Evolutionary conservation across 2,797 vertebrate species (phyloP), one percentile per base, ranked within the genome.

Genomic region (Meda fulgida): DNA sequence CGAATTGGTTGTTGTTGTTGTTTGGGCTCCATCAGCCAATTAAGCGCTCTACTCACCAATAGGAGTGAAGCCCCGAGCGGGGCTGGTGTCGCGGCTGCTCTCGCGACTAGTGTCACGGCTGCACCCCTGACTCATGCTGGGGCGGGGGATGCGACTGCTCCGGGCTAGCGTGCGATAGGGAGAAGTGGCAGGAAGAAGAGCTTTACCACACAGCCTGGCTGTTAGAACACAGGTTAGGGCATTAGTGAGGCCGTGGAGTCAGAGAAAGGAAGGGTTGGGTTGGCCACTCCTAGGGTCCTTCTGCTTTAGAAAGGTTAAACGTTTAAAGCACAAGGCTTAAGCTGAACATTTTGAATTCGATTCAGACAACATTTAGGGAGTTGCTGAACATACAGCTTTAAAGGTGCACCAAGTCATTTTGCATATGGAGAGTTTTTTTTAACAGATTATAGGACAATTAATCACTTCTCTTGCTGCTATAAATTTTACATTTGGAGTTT

Each of bases 21-120:
- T 66, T 66, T 73, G 43, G 84, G 46, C 51, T 84, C 86, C 87
- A 80, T 85, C 43, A 53, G 63, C 80, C 69, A 66, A 63, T 53
- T 10, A 69, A 65, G 66, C 48, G 75, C 31, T 80, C 93, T 96
- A 95, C 95, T 99, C 96, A 99, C 98, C 98, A 92, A 99, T 96
- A 87, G 97, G 96, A 93, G 93, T 89, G 88, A 99, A 99, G 95
- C 97, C 97, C 96, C 98, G 95, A 93, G 97, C 96, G 89, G 98
- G 98, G 96, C 98, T 99, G 92, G 98, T 98, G 96, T 99, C 97
- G 29, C 98, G 97, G 95, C 98, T 99, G 97, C 98, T 99, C 95
- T 99, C 98, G 92, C 98, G 97, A 96, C 98, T 99, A 93, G 97
- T 97, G 95, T 99, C 97, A 89, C 98, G 96, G 96, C 97, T 99